A percentile compares a stretch with the other conserved stretches of the same genome.
Conservation (phyloP, 2,797 vertebrate species). For the Iguana delicatissima region DNA sequence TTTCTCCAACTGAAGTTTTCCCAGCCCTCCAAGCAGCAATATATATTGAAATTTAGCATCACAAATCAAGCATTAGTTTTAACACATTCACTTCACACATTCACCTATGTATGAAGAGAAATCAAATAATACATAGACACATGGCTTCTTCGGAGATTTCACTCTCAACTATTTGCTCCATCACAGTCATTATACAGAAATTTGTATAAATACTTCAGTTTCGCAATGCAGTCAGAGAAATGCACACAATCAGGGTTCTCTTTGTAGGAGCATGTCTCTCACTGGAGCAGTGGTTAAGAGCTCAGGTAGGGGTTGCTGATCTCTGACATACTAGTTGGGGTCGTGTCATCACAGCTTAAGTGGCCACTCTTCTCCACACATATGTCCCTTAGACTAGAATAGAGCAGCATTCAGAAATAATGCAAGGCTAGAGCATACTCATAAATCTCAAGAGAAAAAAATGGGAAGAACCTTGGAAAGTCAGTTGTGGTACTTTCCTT, state of each 20-base stretch:
- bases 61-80: background rate
- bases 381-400: background rate
- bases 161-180: background rate
- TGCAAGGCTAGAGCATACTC: background rate
- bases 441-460: background rate
- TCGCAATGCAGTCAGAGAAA: background rate
- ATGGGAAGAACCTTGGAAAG: background rate
- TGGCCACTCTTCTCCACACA: background rate
- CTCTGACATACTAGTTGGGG: background rate
- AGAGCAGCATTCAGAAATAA: background rate
- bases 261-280: background rate
- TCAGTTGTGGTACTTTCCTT: no score
- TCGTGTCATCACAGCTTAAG: background rate
- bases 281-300: background rate
- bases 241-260: background rate
- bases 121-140: background rate
- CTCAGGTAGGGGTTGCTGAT: background rate
- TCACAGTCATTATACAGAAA: background rate
- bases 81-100: background rate
- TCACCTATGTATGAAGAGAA: background rate
- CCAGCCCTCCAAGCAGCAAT: background rate
- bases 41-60: background rate
- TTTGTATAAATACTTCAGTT: background rate
- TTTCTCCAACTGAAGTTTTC: background rate
- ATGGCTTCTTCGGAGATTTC: background rate